Percentiles rank a stretch among this genome's conserved stretches.
These are phyloP conservation scores for Enteromius treurensis DNA, from an alignment of 2,797 vertebrate species.

Conservation along the genomic window DNA sequence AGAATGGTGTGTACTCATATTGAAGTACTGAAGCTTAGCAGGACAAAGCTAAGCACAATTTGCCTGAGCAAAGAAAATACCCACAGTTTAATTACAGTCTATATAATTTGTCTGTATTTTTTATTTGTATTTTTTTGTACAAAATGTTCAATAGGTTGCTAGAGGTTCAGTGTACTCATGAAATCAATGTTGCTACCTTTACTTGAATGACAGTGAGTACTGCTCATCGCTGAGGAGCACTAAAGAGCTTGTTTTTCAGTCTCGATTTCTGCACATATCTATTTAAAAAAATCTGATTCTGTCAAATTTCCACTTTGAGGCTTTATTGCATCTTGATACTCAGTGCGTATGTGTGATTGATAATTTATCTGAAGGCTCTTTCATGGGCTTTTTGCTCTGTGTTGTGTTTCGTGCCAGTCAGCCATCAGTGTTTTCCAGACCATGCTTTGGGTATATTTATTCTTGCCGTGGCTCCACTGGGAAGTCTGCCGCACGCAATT, in stretches of 20 bases:
- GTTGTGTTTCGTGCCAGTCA: not conserved
- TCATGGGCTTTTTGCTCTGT: not conserved
- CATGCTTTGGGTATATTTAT: slow-evolving; percentile 5
- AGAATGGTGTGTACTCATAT: not conserved
- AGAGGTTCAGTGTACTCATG: not conserved
- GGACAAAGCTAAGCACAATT: not conserved
- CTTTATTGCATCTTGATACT: not conserved
- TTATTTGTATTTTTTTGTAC: no score
- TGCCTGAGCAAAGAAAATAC: not conserved
- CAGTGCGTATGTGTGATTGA: not conserved
- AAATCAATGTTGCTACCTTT: not conserved
- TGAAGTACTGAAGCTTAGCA: not conserved
- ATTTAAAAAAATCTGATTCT: no score
- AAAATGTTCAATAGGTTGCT: not conserved
- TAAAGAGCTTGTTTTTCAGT: not conserved
- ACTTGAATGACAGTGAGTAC: not conserved
- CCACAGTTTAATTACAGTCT: not conserved
- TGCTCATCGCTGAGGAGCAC: not conserved
- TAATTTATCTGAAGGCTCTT: slow-evolving; percentile 8
- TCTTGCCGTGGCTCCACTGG: not conserved
- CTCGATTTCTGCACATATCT: not conserved
- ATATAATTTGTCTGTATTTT: not conserved
- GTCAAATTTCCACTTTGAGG: not conserved
- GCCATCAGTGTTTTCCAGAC: not conserved
- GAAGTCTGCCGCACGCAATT: slow-evolving; percentile 72